Conservation (phyloP, 2,888 invertebrate species). For the Cotesia congregata region DNA sequence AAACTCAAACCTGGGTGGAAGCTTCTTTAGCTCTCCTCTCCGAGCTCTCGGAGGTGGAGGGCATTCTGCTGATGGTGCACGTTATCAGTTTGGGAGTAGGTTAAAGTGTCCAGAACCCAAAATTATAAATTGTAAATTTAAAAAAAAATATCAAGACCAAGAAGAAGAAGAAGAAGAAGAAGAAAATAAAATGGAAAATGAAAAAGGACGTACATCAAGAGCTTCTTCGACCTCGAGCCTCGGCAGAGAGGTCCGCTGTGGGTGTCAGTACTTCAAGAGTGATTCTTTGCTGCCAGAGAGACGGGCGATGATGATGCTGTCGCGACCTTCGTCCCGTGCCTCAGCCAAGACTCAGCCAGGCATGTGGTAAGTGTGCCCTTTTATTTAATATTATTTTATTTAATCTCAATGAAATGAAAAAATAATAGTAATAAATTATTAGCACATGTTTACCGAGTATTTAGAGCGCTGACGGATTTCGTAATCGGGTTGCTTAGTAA, state of each 20-base stretch:
- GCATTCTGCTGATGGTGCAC: slow-evolving; percentile 21
- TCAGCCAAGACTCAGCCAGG: background rate
- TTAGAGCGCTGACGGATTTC: slow-evolving; percentile 10
- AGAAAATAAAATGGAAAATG: slow-evolving; percentile 72
- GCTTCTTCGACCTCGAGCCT: slow-evolving; percentile 75
- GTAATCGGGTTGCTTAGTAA: background rate
- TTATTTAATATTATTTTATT: too few relatives aligned
- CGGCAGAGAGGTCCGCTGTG: slow-evolving; percentile 85
- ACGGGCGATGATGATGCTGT: slow-evolving; percentile 76
- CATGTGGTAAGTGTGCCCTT: slow-evolving; percentile 42
- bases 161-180: slow-evolving; percentile 16
- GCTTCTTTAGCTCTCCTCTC: slow-evolving; percentile 36
- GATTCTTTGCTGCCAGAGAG: slow-evolving; percentile 85
- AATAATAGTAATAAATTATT: too few relatives aligned
- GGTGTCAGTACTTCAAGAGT: slow-evolving; percentile 87
- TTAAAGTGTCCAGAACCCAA: slow-evolving; percentile 30
- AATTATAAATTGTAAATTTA: slow-evolving; percentile 6
- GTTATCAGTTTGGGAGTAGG: slow-evolving; percentile 5
- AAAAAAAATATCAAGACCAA: slow-evolving; percentile 19
- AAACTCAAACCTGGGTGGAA: slow-evolving; percentile 28
- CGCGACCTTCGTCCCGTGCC: slow-evolving; percentile 73
- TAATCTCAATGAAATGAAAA: too few relatives aligned
- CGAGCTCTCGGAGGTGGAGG: slow-evolving; percentile 40
- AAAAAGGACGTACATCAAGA: slow-evolving; percentile 80
- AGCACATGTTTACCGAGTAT: background rate